A percentile compares a stretch with the other conserved stretches of the same genome.
phyloP scores from a whole-genome alignment of 2,113 vertebrate species.

The Lathamus discolor region DNA sequence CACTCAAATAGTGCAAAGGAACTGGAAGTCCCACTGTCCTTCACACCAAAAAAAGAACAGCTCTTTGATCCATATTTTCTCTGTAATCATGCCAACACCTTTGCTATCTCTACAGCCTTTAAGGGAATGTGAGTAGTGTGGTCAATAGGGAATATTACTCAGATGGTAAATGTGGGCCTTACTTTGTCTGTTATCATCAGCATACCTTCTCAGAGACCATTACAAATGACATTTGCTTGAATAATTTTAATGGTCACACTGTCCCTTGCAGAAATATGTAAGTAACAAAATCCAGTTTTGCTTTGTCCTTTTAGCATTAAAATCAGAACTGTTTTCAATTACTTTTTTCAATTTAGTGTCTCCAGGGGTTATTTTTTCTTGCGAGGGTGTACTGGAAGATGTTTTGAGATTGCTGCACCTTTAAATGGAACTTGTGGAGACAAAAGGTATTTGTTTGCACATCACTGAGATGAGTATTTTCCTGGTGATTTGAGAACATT shows the following conservation, averaged over 20 bases:
- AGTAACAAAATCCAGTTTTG: slow-evolving; percentile 23
- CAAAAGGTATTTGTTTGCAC: slow-evolving; percentile 6
- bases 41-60: not conserved
- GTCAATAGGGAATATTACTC: not conserved
- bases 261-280: not conserved
- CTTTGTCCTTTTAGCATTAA: slow-evolving; percentile 8
- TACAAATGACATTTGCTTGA: not conserved
- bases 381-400: not conserved
- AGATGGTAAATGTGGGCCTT: not conserved
- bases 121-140: not conserved
- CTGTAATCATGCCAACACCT: not conserved
- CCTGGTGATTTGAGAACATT: slow-evolving; percentile 11
- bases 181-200: not conserved
- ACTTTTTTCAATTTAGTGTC: not conserved
- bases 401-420: slow-evolving; percentile 21
- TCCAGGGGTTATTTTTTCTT: not conserved
- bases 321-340: not conserved
- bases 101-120: not conserved
- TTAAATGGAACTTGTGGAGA: slow-evolving; percentile 30
- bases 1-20: not conserved
- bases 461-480: slow-evolving; percentile 39
- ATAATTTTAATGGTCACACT: not conserved
- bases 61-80: not conserved
- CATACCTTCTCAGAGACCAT: not conserved
- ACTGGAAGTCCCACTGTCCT: not conserved